Base-by-base conservation (phyloP, 2,113 vertebrate genomes). In the Willisornis vidua region DNA sequence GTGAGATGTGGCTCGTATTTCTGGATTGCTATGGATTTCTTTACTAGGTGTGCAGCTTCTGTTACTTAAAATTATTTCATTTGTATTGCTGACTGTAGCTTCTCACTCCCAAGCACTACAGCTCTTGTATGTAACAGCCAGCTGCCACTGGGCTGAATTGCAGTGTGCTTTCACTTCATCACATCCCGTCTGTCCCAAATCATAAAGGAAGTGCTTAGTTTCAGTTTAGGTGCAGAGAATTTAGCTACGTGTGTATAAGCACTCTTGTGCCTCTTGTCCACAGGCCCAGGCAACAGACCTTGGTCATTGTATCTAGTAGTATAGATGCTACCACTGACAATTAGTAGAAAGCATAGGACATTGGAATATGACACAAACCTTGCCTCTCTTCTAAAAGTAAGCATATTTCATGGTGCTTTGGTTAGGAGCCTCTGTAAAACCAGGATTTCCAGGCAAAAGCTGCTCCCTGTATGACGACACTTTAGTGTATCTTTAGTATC, bases 181-280 rank as follows among this genome's bases (percentile, higher is more conserved):
- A 28, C 18, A 5, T 33, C 24, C 25, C 41, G 41, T 29, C 45
- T 82, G 22, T 31, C 49, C 59, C 33, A 87, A 62, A 49, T 46
- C 58, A 46, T 9, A 54, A 66, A 33, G 31, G 28, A 45, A 35
- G n/a, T 20, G 14, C 6, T 85, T 48, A 23, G 2, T 35, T 76
- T 61, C 37, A 58, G 25, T 46, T 28, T 23, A 22, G 29, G 19
- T 41, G 20, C 4, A n/a, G 33, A 31, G 23, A 49, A 1, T 16
- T 84, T 15, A 57, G 17, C 13, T 25, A 1, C 31, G 2, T 29
- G 14, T 5, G 3, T 41, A 33, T 0, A 1, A 73, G 18, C 15
- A 68, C 35, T 61, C 15, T 7, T 74, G 33, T 52, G 13, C 9
- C 29, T 68, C 20, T 58, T 75, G 37, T 35, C 39, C 58, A n/a